Conservation (phyloP, 2,888 invertebrate species). For the Unio pictorum region DNA sequence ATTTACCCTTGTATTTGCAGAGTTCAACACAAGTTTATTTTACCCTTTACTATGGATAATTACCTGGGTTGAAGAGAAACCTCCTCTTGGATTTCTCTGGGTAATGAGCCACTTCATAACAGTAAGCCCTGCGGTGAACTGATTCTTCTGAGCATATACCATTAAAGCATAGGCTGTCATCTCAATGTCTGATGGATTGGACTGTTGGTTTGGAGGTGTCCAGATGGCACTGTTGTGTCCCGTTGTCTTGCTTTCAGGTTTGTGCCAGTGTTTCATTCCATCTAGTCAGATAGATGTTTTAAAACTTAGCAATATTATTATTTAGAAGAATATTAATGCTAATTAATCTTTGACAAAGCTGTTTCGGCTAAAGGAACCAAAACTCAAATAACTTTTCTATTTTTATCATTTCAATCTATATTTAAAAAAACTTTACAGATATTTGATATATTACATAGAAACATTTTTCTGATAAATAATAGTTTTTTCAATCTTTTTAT, state of each 20-base stretch:
- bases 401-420: too few relatives aligned
- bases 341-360: too few relatives aligned
- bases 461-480: too few relatives aligned
- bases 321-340: background rate
- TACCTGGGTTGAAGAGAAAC: slow-evolving; percentile 71
- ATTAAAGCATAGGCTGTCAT: slow-evolving; percentile 70
- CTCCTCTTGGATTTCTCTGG: slow-evolving; percentile 67
- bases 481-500: too few relatives aligned
- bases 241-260: slow-evolving; percentile 35
- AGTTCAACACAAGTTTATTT: too few relatives aligned
- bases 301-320: background rate
- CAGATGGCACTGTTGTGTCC: slow-evolving; percentile 30
- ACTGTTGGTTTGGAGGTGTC: slow-evolving; percentile 45
- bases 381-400: too few relatives aligned
- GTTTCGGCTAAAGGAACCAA: too few relatives aligned
- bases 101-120: slow-evolving; percentile 68
- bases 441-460: too few relatives aligned
- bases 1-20: too few relatives aligned
- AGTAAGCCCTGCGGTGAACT: slow-evolving; percentile 52
- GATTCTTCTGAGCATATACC: slow-evolving; percentile 49
- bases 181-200: slow-evolving; percentile 65
- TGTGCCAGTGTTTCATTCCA: slow-evolving; percentile 62
- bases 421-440: too few relatives aligned
- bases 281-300: slow-evolving; percentile 26
- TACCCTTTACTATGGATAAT: background rate